Base-by-base conservation (phyloP, 2,888 invertebrate species). In the Stenoptilia bipunctidactyla region DNA sequence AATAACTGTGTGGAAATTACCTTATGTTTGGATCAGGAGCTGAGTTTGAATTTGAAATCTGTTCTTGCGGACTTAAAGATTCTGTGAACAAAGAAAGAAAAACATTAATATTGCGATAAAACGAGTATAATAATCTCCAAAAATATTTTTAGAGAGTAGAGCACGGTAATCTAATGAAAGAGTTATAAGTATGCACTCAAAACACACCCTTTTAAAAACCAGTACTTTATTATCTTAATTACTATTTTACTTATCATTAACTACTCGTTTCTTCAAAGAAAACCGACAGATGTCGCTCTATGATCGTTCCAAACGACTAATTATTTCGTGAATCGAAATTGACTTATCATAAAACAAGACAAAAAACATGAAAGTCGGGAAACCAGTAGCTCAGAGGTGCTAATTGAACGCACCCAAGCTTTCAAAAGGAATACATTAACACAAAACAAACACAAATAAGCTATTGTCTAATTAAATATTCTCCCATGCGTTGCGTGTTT, bases 381-480 rank as follows among this genome's bases (percentile, higher is more conserved):
- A 67, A 70, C 67, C 74, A 65, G 73, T 64, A 68, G 74, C 62
- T 51, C 43, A 37, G 39, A 80, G 76, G 80, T 80, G 80, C 61
- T 82, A 77, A 77, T 76, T 74, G 72, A 43, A 50, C 62, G 63
- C 62, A 60, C 61, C 62, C 64, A 67, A 59, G 59, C 51, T 61
- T 64, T 66, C 74, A 70, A 76, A 72, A 73, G 68, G 64, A 66
- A 63, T 71, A 73, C 82, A 83, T 82, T 83, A 83, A 80, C 76
- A 70, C 68, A 73, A 70, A 71, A 74, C 82, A 80, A 83, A 82
- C 72, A 76, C 74, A 79, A 79, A 77, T 82, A 80, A 83, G 65
- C 77, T 77, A 76, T 80, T 77, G 75, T 79, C 72, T 83, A 82
- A 82, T 83, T 82, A 82, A 79, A 82, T 79, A 71, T 79, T 80